Base-by-base conservation (phyloP, 2,888 invertebrate genomes). In the Chymomyza caudatula region DNA sequence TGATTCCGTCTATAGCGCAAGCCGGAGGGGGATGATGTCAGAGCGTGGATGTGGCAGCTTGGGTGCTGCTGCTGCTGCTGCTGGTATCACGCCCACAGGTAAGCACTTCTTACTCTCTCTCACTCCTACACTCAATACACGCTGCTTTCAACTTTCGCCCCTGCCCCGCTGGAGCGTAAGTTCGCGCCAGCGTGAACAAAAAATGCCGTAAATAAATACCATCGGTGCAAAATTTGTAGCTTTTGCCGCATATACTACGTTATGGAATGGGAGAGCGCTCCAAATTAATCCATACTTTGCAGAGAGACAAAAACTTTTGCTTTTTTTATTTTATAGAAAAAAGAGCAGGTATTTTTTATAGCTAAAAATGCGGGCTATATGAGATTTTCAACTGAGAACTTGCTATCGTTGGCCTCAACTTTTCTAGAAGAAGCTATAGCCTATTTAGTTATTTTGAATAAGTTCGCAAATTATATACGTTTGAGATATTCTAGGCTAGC, bases 171-270 rank as follows among this genome's bases (percentile, higher is more conserved):
- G 11, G 29, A 53, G 60, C 55, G 65, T 52, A 67, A 57, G 56
- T 43, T 64, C 57, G 61, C 55, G 58, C 58, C 55, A 63, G 71
- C 71, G 68, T 71, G 64, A 70, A 75, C 67, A 11, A 51, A 51
- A 75, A 75, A 75, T 57, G 66, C 67, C 75, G 75, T 73, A 73
- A 75, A 75, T 76, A 76, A 76, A 72, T 77, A 66, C 57, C 68
- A 19, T 71, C 67, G 52, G 66, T 69, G 62, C 52, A 63, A 61
- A 70, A 63, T 68, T 62, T 61, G 65, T 66, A 52, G 59, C 57
- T 37, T 23, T 71, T 64, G 71, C 49, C 8, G 51, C 49, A 43
- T 42, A 43, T 52, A 37, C 4, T 37, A 8, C n/a, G n/a, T n/a
- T n/a, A n/a, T n/a, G n/a, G n/a, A n/a, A n/a, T 11, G 11, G 29